phyloP scores from a whole-genome alignment of 2,888 invertebrate species.

The Pollenia angustigena region DNA sequence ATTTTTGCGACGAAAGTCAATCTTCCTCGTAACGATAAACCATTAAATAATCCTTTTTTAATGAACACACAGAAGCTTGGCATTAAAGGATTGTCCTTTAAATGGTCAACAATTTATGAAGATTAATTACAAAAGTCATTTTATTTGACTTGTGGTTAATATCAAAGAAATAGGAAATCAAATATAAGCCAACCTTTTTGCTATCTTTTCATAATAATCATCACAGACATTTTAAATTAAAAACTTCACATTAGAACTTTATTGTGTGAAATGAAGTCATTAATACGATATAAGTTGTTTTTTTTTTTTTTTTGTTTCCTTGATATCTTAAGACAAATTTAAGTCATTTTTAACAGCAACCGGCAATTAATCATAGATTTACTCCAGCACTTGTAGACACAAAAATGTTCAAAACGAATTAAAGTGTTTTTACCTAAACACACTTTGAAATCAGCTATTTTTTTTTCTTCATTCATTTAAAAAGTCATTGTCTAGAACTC shows the following conservation, averaged over 20 bases:
- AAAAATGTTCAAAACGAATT: not conserved
- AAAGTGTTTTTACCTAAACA: slow-evolving; percentile 13
- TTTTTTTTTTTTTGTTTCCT: not conserved
- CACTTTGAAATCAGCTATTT: not conserved
- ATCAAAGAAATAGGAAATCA: no score
- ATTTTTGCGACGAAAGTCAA: no score
- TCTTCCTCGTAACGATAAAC: no score
- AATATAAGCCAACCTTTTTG: no score
- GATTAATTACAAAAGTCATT: no score
- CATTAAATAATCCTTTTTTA: no score
- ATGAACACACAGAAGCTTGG: no score
- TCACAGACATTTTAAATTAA: no score
- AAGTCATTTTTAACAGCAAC: slow-evolving; percentile 10
- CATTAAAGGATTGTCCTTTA: no score
- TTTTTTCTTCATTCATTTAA: slow-evolving; percentile 2
- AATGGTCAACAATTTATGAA: no score
- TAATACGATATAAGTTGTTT: not conserved
- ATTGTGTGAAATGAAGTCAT: slow-evolving; percentile 54
- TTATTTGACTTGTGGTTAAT: no score
- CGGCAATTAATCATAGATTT: slow-evolving; percentile 65
- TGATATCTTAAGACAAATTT: slow-evolving; percentile 31
- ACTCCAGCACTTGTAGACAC: not conserved
- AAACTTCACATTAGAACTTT: slow-evolving; percentile 8
- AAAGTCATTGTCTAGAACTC: not conserved
- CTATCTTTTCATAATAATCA: no score